Percentiles rank a stretch among this genome's conserved stretches.
Evolutionary conservation across 2,888 invertebrate species (phyloP).

Genomic region (Ochropleura plecta): DNA sequence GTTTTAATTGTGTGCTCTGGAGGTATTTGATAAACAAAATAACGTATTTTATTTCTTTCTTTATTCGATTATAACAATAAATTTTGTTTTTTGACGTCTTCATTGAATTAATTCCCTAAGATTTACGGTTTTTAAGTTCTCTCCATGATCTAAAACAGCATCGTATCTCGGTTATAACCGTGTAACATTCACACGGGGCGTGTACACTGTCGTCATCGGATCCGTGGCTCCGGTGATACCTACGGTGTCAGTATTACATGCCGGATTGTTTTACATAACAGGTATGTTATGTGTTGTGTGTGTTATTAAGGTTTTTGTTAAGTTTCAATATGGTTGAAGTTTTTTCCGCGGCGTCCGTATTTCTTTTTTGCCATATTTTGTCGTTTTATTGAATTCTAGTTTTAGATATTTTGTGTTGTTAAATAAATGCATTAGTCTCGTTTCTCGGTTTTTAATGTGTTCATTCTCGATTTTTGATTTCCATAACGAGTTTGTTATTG

Average conservation of each 20-base stretch:
- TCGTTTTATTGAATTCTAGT: not conserved
- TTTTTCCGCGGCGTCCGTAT: not conserved
- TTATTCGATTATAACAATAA: too few species aligned
- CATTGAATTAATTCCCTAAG: too few species aligned
- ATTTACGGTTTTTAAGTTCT: not conserved
- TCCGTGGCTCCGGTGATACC: constrained; percentile 76
- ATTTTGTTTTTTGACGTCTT: too few species aligned
- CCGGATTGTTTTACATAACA: constrained; percentile 82
- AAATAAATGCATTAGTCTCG: not conserved
- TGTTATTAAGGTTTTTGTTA: constrained; percentile 11
- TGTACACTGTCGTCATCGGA: constrained; percentile 73
- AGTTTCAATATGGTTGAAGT: not conserved
- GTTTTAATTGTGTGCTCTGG: too few species aligned
- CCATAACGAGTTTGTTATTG: not conserved
- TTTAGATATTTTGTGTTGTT: not conserved
- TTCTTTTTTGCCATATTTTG: not conserved
- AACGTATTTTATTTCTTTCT: too few species aligned
- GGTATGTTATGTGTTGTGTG: constrained; percentile 45
- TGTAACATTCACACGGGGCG: constrained; percentile 76
- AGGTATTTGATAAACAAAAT: too few species aligned
- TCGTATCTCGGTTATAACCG: not conserved
- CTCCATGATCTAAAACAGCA: not conserved
- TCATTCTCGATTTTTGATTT: not conserved
- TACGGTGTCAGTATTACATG: constrained; percentile 85
- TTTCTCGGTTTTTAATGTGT: not conserved